These are phyloP conservation scores for Pteronotus mesoamericanus DNA, from an alignment of 2,797 vertebrate species.

Conservation along the genomic window DNA sequence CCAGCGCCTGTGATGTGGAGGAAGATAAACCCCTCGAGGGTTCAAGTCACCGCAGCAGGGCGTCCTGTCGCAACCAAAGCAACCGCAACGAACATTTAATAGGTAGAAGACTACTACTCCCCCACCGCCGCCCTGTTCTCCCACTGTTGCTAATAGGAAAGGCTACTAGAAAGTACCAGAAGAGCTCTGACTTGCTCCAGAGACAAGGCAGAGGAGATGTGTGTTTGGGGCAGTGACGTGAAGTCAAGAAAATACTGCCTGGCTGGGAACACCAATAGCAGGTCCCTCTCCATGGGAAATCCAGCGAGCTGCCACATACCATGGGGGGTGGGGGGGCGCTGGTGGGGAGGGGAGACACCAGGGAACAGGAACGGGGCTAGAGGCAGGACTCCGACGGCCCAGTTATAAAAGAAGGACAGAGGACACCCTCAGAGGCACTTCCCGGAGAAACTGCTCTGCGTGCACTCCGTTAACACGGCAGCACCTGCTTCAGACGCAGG, in stretches of 20 bases:
- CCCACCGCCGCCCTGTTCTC: neutral
- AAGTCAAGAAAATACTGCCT: neutral
- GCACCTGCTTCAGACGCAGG: neutral
- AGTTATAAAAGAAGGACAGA: neutral
- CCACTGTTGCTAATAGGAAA: neutral
- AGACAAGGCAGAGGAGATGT: neutral
- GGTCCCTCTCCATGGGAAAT: neutral
- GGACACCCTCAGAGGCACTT: neutral
- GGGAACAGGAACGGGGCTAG: no score
- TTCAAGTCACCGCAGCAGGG: neutral
- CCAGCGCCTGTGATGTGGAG: neutral
- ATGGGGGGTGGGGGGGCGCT: fast-evolving
- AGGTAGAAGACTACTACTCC: neutral
- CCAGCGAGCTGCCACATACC: neutral
- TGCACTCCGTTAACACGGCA: fast-evolving
- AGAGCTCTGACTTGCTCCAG: neutral
- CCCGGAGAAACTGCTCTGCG: neutral
- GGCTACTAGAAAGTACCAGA: neutral
- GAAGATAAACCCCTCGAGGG: neutral
- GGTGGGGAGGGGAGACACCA: no score
- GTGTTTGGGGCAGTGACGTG: neutral
- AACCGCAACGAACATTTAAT: neutral
- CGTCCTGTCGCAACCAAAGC: neutral
- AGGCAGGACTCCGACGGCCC: neutral
- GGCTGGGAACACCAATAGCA: neutral